Evolutionary conservation across 2,888 invertebrate genomes (phyloP).

Genomic region (Volucella bombylans): DNA sequence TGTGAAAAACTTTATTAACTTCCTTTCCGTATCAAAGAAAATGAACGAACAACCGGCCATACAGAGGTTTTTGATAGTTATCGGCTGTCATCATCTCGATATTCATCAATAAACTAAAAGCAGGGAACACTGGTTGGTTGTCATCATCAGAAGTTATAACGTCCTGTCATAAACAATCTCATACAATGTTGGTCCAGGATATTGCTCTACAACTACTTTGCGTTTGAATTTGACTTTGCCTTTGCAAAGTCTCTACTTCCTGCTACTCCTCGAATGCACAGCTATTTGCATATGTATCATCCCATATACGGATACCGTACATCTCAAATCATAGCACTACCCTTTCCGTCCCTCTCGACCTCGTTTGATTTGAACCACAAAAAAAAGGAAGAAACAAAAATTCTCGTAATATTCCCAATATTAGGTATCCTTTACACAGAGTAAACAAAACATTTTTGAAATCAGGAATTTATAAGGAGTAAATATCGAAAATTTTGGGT

Average conservation of each 20-base stretch:
- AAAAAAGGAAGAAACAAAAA: slow-evolving; percentile 36
- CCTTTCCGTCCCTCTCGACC: slow-evolving; percentile 7
- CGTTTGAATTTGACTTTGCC: neutral
- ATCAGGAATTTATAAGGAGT: slow-evolving; percentile 69
- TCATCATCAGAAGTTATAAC: slow-evolving; percentile 68
- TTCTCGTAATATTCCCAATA: slow-evolving; percentile 67
- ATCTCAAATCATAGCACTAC: slow-evolving; percentile 56
- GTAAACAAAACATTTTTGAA: slow-evolving; percentile 73
- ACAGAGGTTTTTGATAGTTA: slow-evolving; percentile 27
- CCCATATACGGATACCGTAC: neutral
- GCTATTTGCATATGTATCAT: slow-evolving; percentile 43
- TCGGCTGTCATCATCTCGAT: slow-evolving; percentile 41
- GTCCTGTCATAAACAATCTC: slow-evolving; percentile 71
- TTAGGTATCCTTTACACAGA: slow-evolving; percentile 64
- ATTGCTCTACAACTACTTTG: slow-evolving; percentile 36
- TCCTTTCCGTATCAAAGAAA: slow-evolving; percentile 27
- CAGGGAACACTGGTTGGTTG: slow-evolving; percentile 3
- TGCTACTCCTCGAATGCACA: slow-evolving; percentile 35
- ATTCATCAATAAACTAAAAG: slow-evolving; percentile 43
- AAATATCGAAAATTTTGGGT: slow-evolving; percentile 71
- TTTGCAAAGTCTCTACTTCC: neutral
- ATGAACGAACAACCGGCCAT: neutral
- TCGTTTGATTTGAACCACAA: slow-evolving; percentile 61
- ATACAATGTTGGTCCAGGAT: slow-evolving; percentile 55
- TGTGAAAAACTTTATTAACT: slow-evolving; percentile 25